These are phyloP conservation scores for Prenolepis imparis DNA, from an alignment of 2,888 invertebrate genomes.

Conservation along the genomic window DNA sequence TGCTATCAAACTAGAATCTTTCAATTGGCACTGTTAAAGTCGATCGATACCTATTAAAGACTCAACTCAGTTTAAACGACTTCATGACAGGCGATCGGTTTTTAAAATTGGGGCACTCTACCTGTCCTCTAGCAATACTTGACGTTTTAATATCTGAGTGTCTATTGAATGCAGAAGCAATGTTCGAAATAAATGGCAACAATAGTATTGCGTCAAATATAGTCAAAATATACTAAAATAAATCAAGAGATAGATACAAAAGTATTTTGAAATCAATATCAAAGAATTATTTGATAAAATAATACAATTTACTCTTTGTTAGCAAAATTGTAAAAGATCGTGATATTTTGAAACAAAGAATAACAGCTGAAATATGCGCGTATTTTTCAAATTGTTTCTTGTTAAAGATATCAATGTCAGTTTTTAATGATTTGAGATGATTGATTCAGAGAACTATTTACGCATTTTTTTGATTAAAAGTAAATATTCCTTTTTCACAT, in stretches of 20 bases:
- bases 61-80: slow-evolving; percentile 50
- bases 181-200: slow-evolving; percentile 11
- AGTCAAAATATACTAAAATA: neutral
- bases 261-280: neutral
- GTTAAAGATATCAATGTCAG: neutral
- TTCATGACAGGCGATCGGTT: slow-evolving; percentile 54
- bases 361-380: neutral
- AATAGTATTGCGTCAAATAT: neutral
- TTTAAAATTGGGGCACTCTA: slow-evolving; percentile 67
- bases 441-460: neutral
- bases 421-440: neutral
- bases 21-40: slow-evolving; percentile 70
- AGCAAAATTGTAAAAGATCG: neutral
- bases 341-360: neutral
- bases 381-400: neutral
- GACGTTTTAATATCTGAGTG: slow-evolving; percentile 46
- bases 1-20: slow-evolving; percentile 69
- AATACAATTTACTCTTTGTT: neutral
- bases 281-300: neutral
- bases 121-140: slow-evolving; percentile 47
- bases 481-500: neutral
- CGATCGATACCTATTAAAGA: slow-evolving; percentile 55
- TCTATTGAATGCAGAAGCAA: slow-evolving; percentile 41
- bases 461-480: neutral
- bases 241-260: neutral